Evolutionary conservation across 2,797 vertebrate genomes (phyloP).

Genomic region (Pipistrellus pygmaeus): DNA sequence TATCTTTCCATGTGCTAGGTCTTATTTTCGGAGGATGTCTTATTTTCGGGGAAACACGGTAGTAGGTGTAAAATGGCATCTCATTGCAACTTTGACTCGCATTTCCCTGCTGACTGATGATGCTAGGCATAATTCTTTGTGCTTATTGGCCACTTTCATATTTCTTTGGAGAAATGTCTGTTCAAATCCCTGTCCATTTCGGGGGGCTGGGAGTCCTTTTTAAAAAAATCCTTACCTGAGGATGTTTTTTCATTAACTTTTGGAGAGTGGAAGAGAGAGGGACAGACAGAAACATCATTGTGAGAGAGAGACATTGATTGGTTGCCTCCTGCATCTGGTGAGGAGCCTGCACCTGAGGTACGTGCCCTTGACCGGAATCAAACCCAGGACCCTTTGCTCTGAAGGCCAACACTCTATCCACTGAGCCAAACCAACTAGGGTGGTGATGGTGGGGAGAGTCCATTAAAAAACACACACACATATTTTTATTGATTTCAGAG

Average conservation of each 20-base stretch:
- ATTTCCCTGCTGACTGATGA: neutral
- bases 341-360: neutral
- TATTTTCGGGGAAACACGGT: no score
- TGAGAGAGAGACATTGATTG: neutral
- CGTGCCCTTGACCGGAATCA: no score
- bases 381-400: no score
- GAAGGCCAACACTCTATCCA: no score
- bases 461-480: no score
- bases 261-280: neutral
- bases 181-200: constrained; percentile 35
- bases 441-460: no score
- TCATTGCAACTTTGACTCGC: constrained; percentile 14
- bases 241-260: neutral
- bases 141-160: neutral
- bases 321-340: neutral
- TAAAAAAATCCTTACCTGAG: neutral
- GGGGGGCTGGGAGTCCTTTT: neutral
- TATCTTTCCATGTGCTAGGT: no score
- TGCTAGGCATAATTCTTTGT: neutral
- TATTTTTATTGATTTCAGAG: no score
- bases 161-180: constrained; percentile 32
- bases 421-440: no score
- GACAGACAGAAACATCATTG: neutral
- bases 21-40: no score
- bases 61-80: neutral